Evolutionary conservation across 2,888 invertebrate species (phyloP), one percentile per base, ranked within the genome.

Genomic region (Coenonympha glycerion): DNA sequence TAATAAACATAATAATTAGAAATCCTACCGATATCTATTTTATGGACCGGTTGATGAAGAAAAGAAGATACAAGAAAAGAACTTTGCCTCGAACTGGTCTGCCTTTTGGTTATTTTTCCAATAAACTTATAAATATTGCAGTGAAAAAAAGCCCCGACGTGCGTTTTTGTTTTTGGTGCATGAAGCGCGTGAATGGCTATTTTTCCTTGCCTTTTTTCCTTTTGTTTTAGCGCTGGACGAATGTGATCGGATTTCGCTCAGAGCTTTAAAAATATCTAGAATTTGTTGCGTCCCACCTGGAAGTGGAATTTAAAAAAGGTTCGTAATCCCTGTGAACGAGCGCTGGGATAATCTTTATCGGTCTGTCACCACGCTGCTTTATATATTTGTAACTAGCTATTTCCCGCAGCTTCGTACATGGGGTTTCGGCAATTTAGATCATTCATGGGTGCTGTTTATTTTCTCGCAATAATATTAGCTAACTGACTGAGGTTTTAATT

Each of bases 191-290:
- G 52, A 54, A 60, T 56, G 54, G 51, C 36, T 55, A 55, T 58
- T 59, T 60, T 59, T 56, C 58, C 49, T 56, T 45, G 52, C 49
- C 56, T 58, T 59, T 60, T 59, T 56, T 59, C 49, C 55, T 45
- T 53, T 51, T 46, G 18, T 46, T 53, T 54, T 49, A 52, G 41
- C 47, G 42, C 41, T 40, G 47, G 54, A 47, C 56, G 57, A 54
- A 53, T 51, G 56, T 44, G 53, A 60, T 60, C 58, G 58, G 59
- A 56, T 60, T 58, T 41, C 50, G 45, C 26, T 33, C 30, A 3
- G 19, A 46, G 42, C 37, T 41, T 46, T 46, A 53, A 41, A n/a
- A 50, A 50, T 47, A 50, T 26, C 36, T 47, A 41, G 33, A 41
- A 46, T 26, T 53, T 53, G 46, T 46, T 39, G 46, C 34, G 41